A percentile compares a stretch with the other conserved stretches of the same genome.
Conservation (phyloP, 2,797 vertebrate genomes). For the Hydrolagus colliei region DNA sequence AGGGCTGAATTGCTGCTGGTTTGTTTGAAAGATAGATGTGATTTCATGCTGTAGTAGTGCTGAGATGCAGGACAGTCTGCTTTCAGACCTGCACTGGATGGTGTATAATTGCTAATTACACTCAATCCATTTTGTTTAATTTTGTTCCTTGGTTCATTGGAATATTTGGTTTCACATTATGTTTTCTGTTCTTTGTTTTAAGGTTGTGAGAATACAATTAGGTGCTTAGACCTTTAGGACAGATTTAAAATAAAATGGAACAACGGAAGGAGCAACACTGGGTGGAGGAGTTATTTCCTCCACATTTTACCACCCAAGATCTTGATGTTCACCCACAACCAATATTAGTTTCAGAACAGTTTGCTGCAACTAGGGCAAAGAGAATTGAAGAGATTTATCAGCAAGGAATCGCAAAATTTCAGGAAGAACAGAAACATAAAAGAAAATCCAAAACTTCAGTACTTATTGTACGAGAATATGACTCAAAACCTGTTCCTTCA, state of each 20-base stretch:
- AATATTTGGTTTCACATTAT: neutral
- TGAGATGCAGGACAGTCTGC: too few species aligned
- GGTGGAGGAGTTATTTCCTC: slow-evolving; percentile 47
- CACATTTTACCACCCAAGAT: slow-evolving; percentile 43
- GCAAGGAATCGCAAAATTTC: slow-evolving; percentile 39
- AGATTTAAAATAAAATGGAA: neutral
- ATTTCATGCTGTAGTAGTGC: neutral
- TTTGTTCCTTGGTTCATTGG: neutral
- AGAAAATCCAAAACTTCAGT: slow-evolving; percentile 41
- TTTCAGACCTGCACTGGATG: neutral
- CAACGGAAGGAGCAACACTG: slow-evolving; percentile 42
- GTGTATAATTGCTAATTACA: neutral
- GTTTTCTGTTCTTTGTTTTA: neutral
- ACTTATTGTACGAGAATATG: slow-evolving; percentile 34
- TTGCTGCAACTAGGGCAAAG: slow-evolving; percentile 35
- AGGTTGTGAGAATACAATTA: neutral
- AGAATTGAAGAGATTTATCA: slow-evolving; percentile 41
- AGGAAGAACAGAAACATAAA: slow-evolving; percentile 39
- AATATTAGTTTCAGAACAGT: slow-evolving; percentile 43
- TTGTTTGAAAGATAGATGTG: neutral
- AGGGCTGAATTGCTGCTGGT: too few species aligned
- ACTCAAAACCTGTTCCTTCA: neutral
- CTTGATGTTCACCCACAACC: slow-evolving; percentile 36
- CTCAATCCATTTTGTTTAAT: neutral
- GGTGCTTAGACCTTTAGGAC: neutral